Evolutionary conservation across 1,140 invertebrate genomes (phyloP), one percentile per base, ranked within the genome.

Genomic region (Drosophila kanapiae): DNA sequence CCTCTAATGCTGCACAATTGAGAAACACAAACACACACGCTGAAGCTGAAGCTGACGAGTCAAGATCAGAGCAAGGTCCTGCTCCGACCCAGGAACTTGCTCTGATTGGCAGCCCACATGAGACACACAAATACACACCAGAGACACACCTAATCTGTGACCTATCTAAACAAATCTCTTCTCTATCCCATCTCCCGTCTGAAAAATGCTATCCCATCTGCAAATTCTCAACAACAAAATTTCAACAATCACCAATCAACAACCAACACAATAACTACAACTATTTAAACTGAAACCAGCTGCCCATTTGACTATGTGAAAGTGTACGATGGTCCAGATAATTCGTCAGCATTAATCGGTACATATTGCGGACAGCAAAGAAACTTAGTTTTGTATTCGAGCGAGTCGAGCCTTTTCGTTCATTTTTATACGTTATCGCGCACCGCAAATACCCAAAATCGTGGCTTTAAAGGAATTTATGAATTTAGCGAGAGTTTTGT

Each of bases 231-330:
- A 37, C 70, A 79, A 84, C 65, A 43, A 85, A 78, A 81, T 72
- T 78, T 64, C 68, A 81, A 82, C 80, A 61, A 70, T 18, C 29
- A 61, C 35, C 29, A 53, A 51, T 7, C 23, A 70, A 38, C 29
- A 59, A 59, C 54, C 48, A 33, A 53, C 38, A 79, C 29, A 14
- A 56, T 35, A 65, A 62, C 62, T 40, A 78, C 53, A 68, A 67
- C 45, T 45, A 78, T 48, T 60, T 60, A 42, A 59, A 71, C 47
- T 75, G 37, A 23, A 65, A 58, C 78, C 76, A 99, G 99, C 93
- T 99, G 99, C 94, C 99, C 99, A 60, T 99, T 99, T 94, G 99
- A 99, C 94, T 98, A 97, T 94, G 96, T 99, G 67, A 98, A 97
- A 94, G 96, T 99, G 62, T 99, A 97, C 94, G 99, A 99, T 94